phyloP scores from a whole-genome alignment of 2,888 invertebrate genomes.

The Pollenia amentaria region DNA sequence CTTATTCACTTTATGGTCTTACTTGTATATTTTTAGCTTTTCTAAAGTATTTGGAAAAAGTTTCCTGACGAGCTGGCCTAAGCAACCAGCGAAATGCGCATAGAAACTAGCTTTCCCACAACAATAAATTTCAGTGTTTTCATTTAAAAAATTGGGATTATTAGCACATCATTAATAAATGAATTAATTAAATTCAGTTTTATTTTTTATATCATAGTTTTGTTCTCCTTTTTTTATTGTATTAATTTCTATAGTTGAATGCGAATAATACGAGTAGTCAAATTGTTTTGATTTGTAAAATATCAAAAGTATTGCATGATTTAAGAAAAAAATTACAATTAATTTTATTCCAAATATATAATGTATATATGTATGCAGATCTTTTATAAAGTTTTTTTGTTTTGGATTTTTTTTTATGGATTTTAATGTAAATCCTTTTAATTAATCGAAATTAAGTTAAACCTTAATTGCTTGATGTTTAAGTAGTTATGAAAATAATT shows the following conservation, averaged over 20 bases:
- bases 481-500: background rate
- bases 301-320: constrained; percentile 20
- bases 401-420: constrained; percentile 5
- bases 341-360: background rate
- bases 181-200: constrained; percentile 18
- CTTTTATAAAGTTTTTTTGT: background rate
- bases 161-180: no score
- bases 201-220: background rate
- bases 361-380: background rate
- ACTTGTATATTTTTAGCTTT: no score
- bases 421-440: constrained; percentile 9
- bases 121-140: no score
- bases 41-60: no score
- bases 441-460: background rate
- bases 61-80: no score
- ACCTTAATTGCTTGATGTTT: background rate
- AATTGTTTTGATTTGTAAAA: constrained; percentile 43
- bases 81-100: no score
- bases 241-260: constrained; percentile 32
- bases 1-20: no score
- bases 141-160: no score
- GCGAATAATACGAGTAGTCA: constrained; percentile 23
- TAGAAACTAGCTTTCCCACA: no score
- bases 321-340: background rate
- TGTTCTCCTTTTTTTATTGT: constrained; percentile 16